These are phyloP conservation scores for Lamellibrachia luymesi DNA, from an alignment of 1,140 invertebrate species.

Conservation along the genomic window DNA sequence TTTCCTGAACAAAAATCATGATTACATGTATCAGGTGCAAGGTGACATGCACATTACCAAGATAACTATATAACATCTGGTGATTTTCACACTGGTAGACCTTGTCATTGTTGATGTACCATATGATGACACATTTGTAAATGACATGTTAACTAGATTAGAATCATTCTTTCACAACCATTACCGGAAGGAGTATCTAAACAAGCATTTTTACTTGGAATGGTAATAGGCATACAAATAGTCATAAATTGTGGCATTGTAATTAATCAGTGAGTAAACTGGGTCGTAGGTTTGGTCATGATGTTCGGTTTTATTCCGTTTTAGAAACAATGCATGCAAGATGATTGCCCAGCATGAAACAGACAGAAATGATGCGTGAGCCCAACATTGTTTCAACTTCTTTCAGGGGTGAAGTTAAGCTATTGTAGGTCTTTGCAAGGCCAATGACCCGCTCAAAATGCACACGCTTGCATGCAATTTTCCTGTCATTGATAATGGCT, in stretches of 20 bases:
- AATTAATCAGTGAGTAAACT: no score
- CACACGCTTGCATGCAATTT: constrained; percentile 29
- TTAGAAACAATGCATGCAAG: constrained; percentile 29
- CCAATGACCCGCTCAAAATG: constrained; percentile 34
- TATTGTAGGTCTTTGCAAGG: constrained; percentile 30
- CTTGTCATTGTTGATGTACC: neutral
- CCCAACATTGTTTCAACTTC: constrained; percentile 21
- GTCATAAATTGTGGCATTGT: no score
- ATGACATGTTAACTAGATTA: neutral
- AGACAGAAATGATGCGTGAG: constrained; percentile 28
- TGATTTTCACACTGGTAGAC: neutral
- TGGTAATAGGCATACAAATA: neutral
- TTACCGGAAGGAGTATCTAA: neutral
- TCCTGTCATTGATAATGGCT: constrained; percentile 28
- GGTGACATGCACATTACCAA: neutral
- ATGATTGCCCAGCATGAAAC: constrained; percentile 30
- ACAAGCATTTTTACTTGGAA: neutral
- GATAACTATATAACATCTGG: neutral
- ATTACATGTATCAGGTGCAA: no score
- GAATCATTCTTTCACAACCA: neutral
- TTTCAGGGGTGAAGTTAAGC: constrained; percentile 25
- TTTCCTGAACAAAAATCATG: no score
- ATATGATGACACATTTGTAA: neutral
- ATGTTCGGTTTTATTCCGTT: constrained; percentile 19
- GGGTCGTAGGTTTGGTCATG: neutral